Evolutionary conservation across 2,797 vertebrate genomes (phyloP).

Genomic region (Prionace glauca): DNA sequence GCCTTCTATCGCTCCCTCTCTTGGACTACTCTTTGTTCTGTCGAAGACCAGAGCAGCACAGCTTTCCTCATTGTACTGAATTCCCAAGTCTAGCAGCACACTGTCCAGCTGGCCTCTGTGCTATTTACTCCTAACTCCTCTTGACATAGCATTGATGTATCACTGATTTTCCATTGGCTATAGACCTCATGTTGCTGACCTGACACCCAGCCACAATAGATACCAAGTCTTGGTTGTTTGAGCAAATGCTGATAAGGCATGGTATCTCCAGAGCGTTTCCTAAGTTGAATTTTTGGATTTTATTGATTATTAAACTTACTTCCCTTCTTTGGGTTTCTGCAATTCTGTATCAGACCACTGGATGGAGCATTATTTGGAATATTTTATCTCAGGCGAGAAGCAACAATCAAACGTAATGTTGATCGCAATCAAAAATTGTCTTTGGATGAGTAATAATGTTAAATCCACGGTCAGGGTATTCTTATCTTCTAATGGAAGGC

Average conservation of each 20-base stretch:
- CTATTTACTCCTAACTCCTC: background rate
- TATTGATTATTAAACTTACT: background rate
- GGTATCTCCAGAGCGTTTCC: background rate
- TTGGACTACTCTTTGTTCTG: too few relatives aligned
- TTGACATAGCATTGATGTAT: background rate
- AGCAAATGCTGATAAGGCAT: background rate
- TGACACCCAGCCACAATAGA: background rate
- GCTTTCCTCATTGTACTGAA: too few relatives aligned
- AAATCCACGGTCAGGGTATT: background rate
- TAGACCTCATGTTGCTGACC: background rate
- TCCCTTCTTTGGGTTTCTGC: background rate
- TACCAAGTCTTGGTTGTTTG: background rate
- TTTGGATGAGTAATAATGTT: background rate
- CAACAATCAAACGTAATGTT: too few relatives aligned
- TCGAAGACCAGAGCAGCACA: too few relatives aligned
- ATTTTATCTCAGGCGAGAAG: background rate
- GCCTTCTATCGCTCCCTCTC: too few relatives aligned
- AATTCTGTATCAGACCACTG: background rate
- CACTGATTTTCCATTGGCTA: background rate
- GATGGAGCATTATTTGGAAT: constrained; percentile 1
- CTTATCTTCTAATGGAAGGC: background rate
- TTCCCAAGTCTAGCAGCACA: background rate
- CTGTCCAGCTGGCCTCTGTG: background rate
- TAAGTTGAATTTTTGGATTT: background rate
- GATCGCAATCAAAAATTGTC: background rate